phyloP scores from a whole-genome alignment of 2,888 invertebrate genomes.

The Nebria salina region DNA sequence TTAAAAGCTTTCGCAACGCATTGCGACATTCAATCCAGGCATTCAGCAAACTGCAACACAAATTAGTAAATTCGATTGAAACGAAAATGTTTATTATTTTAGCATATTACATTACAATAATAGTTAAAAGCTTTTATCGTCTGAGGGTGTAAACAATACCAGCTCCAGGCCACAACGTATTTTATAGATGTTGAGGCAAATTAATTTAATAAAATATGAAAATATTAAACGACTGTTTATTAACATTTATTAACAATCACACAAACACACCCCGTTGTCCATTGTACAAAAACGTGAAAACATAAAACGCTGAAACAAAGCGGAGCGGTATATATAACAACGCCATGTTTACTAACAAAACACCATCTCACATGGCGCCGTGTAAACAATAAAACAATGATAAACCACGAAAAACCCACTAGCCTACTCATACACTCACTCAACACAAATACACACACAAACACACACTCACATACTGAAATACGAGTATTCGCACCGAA shows the following conservation, averaged over 20 bases:
- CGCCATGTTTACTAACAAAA: constrained; percentile 39
- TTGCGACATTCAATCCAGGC: no score
- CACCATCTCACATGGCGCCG: constrained; percentile 39
- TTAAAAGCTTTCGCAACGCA: no score
- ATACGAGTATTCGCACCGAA: neutral
- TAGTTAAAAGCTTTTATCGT: no score
- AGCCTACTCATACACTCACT: neutral
- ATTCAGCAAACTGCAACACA: no score
- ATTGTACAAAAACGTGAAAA: neutral
- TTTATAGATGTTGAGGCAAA: no score
- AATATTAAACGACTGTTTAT: neutral
- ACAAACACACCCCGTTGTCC: neutral
- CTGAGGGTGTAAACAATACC: no score
- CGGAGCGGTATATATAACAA: constrained; percentile 3
- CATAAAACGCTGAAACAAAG: neutral
- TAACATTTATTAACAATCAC: neutral
- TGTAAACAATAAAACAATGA: constrained; percentile 45
- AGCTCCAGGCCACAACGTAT: no score
- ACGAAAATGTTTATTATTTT: no score
- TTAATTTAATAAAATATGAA: neutral
- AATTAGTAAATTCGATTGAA: no score
- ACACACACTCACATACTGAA: neutral
- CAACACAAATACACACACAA: neutral
- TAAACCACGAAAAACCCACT: constrained; percentile 33
- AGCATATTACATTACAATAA: no score